Evolutionary conservation across 1,140 invertebrate species (phyloP), one percentile per base, ranked within the genome.

Genomic region (Bombus affinis): DNA sequence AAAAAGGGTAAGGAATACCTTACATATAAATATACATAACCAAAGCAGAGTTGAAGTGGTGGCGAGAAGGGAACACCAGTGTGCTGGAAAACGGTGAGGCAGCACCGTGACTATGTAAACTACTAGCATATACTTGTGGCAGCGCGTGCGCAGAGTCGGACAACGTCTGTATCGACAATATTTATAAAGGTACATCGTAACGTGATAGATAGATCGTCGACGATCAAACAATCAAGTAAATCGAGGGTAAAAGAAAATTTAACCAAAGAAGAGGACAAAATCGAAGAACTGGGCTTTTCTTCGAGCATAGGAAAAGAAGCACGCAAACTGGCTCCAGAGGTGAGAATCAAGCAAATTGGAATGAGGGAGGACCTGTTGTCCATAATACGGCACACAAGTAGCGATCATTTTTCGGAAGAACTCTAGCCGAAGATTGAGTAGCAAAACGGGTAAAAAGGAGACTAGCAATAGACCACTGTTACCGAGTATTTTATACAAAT

Each of bases 301-400:
- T 65, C 75, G 83, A 86, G 53, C 70, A 79, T 71, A 86, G 79
- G 47, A 68, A 87, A 86, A 78, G 89, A 93, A 92, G 81, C 83
- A 44, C 94, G 90, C 94, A 95, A 95, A 95, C 94, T 95, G 94
- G 94, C 94, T 95, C 94, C 94, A 85, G 94, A 95, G 91, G 94
- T 95, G 89, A 95, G 94, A 93, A 95, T 95, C 75, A 94, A 94
- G 91, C 93, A 95, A 93, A 95, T 95, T 95, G 95, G 95, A 93
- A 95, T 95, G 95, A 95, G 95, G 95, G 93, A 95, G 93, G 95
- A 95, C 76, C 89, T 95, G 74, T 88, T 94, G 81, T 95, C 94
- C n/a, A 95, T 95, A 83, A 95, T 95, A 91, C 91, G 95, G 77
- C 95, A 95, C 91, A 95, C 95, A 35, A 95, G 94, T 86, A 95